Evolutionary conservation across 2,888 invertebrate species (phyloP), one percentile per base, ranked within the genome.

Genomic region (Tenthredo notha): DNA sequence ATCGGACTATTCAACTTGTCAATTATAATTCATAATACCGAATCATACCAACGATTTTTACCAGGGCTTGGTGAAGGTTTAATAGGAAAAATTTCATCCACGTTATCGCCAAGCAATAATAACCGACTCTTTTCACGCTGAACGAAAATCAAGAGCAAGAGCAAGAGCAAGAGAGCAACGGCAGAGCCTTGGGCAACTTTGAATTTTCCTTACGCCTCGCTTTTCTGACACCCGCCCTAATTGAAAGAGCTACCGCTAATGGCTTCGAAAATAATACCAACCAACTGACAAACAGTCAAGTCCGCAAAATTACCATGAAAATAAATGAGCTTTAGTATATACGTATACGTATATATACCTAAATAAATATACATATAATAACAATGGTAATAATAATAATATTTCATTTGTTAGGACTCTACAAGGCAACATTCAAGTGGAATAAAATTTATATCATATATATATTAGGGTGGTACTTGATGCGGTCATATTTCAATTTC

Each of bases 211-310:
- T 80, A 61, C 21, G 12, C 25, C 40, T 40, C 58, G 58, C 29
- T 61, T 80, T 37, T 21, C 61, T 58, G 21, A 61, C 40, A 21
- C 80, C 61, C 61, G 37, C 80, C 61, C 61, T 80, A 80, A 80
- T 80, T 61, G 80, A 80, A 80, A 80, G 80, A 80, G 40, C 61
- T 40, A 7, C 80, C 80, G 43, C 80, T 80, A 80, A 80, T 80
- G 78, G 78, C 37, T 58, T 80, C 58, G 25, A 80, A 80, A 80
- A 61, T 80, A 80, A 61, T 61, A 58, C 40, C 80, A 80, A 25
- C 80, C 40, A 80, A 61, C 80, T 40, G 80, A 61, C 58, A 80
- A 80, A 80, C 80, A 61, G 77, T 77, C 77, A 29, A 54, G 50
- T 77, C 54, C 77, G 40, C 40, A 40, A 61, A 80, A 80, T 80